A percentile compares a stretch with the other conserved stretches of the same genome.
These are phyloP conservation scores for Drosophila rellima DNA, from an alignment of 2,888 invertebrate species.

Conservation along the genomic window DNA sequence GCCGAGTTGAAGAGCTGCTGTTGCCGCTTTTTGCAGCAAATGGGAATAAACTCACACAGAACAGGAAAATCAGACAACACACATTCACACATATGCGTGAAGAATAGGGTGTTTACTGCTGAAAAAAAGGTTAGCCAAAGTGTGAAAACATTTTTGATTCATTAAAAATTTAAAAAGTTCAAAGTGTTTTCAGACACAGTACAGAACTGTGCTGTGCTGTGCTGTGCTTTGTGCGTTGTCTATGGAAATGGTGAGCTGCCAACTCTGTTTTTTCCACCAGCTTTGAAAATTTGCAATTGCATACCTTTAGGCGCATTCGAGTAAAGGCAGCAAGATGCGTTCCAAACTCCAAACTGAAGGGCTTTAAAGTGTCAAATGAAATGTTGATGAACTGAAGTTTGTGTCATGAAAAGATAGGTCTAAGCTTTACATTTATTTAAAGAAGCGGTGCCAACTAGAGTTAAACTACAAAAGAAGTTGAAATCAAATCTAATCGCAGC, in stretches of 20 bases:
- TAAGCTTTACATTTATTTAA: background rate
- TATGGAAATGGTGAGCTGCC: constrained; percentile 40
- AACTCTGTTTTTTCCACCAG: constrained; percentile 22
- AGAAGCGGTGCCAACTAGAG: background rate
- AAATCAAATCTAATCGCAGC: constrained; percentile 10
- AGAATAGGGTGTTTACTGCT: constrained; percentile 32
- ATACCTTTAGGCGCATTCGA: constrained; percentile 36
- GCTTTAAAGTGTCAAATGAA: constrained; percentile 24
- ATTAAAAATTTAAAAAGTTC: constrained; percentile 85
- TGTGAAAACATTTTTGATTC: constrained; percentile 84
- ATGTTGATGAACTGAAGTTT: constrained; percentile 2
- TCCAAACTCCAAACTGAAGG: constrained; percentile 1
- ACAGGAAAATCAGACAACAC: constrained; percentile 50
- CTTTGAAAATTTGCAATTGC: constrained; percentile 23
- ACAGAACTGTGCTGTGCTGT: constrained; percentile 16
- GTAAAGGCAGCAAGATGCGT: constrained; percentile 2
- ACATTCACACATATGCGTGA: constrained; percentile 31
- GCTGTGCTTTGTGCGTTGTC: constrained; percentile 22
- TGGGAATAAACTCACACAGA: constrained; percentile 65
- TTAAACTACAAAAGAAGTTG: constrained; percentile 15
- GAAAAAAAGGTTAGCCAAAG: constrained; percentile 68
- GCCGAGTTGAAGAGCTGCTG: constrained; percentile 50
- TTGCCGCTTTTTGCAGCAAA: constrained; percentile 49
- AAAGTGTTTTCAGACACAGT: constrained; percentile 82
- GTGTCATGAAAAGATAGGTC: background rate